Percentiles rank a stretch among this genome's conserved stretches.
These are phyloP conservation scores for silkworm (Bombyx mori) DNA, from an alignment of 1,140 invertebrate species.

Conservation along the genomic window ASM3026992v2 NC_085121.1:7101001-7101500, in stretches of 20 bases:
- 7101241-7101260: constrained; percentile 10
- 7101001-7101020: too few relatives aligned
- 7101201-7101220: constrained; percentile 30
- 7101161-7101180: constrained; percentile 8
- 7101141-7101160: too few relatives aligned
- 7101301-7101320: constrained; percentile 9
- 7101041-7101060: too few relatives aligned
- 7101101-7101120: too few relatives aligned
- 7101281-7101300: constrained; percentile 12
- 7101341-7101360: constrained; percentile 10
- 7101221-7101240: constrained; percentile 16
- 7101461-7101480: background rate
- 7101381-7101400: background rate
- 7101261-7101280: constrained; percentile 16
- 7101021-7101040: too few relatives aligned
- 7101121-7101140: too few relatives aligned
- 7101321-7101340: constrained; percentile 11
- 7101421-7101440: background rate
- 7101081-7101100: too few relatives aligned
- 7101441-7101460: background rate
- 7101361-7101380: background rate
- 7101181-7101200: constrained; percentile 32
- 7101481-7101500: background rate
- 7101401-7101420: background rate
- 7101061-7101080: too few relatives aligned